phyloP scores from a whole-genome alignment of 2,113 vertebrate species.

The Todiramphus saurophagus region DNA sequence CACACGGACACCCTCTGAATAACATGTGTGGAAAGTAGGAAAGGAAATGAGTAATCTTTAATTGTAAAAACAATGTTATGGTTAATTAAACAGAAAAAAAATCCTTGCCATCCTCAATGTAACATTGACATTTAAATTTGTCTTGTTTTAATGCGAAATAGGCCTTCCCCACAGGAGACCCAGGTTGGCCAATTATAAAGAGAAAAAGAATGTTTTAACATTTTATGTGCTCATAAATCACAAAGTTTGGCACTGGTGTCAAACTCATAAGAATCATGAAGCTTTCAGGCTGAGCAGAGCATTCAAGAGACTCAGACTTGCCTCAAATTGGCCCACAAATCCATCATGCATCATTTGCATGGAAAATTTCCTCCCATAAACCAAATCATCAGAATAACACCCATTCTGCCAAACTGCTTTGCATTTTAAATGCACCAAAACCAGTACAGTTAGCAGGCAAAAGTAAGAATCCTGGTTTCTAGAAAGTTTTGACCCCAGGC shows the following conservation, averaged over 20 bases:
- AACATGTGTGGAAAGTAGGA: background rate
- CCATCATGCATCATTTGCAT: background rate
- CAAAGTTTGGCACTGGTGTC: background rate
- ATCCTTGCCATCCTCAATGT: background rate
- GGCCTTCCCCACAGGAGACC: background rate
- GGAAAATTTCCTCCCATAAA: background rate
- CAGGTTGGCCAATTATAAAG: background rate
- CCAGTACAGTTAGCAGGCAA: rapidly evolving
- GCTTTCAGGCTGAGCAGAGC: background rate
- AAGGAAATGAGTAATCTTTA: background rate
- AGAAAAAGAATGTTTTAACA: background rate
- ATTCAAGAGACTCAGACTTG: background rate
- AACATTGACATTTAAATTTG: background rate
- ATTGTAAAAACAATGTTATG: background rate
- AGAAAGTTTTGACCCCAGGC: background rate
- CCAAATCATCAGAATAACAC: background rate
- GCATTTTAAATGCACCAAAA: background rate
- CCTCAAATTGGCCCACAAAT: background rate
- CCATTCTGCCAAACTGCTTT: background rate
- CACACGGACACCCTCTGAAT: background rate
- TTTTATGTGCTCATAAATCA: constrained; percentile 33
- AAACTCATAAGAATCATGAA: background rate
- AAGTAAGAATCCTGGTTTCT: background rate
- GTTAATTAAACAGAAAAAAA: constrained; percentile 27
- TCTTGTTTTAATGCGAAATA: constrained; percentile 22